Evolutionary conservation across 1,140 invertebrate genomes (phyloP), one percentile per base, ranked within the genome.

Genomic region (Leptestheria dahalacensis): DNA sequence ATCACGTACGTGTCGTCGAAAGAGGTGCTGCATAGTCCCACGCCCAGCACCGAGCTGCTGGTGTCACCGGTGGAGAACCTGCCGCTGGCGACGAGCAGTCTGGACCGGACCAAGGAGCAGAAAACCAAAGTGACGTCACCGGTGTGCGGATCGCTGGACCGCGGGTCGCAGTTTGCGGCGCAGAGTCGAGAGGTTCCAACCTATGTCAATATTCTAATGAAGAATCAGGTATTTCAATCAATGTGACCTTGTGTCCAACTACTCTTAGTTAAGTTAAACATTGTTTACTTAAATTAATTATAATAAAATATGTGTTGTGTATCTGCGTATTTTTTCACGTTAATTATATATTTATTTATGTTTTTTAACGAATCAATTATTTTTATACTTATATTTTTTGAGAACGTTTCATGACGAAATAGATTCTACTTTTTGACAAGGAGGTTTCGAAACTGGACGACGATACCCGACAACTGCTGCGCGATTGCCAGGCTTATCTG

Each of bases 401-500:
- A 9, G 33, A 41, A 41, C 6, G 6, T 6, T 41, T 41, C 15
- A 41, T 6, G 6, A 15, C 15, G 15, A 41, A 9, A 9, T 41
- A 41, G 33, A 41, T 41, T 41, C 15, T 41, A 9, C 6, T 41
- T 6, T 9, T 15, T 6, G 6, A 41, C 6, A 41, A 55, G 53
- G 53, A 55, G 48, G 46, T 24, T n/a, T 24, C 51, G 12, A 29
- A 50, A 20, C 28, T 60, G 49, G 58, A 60, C 11, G 28, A 52
- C 23, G 58, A 60, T 20, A 52, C 58, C 3, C 58, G 58, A 6
- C 58, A 60, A 41, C 15, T 60, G 33, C 49, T 60, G 12, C 49
- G 51, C n/a, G 51, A 52, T 21, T 60, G 58, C 20, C 58, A 60
- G n/a, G 58, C 47, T 11, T 60, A 60, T 50, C 20, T 60, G 9